Evolutionary conservation across 2,888 invertebrate species (phyloP), one percentile per base, ranked within the genome.

Genomic region (Actias luna): DNA sequence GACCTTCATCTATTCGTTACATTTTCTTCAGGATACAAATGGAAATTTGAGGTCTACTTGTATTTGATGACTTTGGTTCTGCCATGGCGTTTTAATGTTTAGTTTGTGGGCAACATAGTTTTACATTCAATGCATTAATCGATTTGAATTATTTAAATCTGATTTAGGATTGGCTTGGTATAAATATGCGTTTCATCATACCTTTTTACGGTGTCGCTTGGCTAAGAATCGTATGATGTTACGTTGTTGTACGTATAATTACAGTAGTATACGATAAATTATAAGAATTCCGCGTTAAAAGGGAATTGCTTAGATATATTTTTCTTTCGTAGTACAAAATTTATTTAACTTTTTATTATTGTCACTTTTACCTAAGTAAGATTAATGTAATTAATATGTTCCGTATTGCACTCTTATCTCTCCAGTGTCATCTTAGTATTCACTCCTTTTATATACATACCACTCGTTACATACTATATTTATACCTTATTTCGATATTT

Each of bases 1-100:
- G 76, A 74, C 76, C 83, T 81, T 80, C 72, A 76, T 78, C 78
- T 75, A 80, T 83, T 86, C 80, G 83, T 87, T 86, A 82, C 80
- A 78, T 85, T 83, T 77, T 74, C 75, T 75, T 70, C 72, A 72
- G 69, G 70, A 77, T 75, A 75, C 79, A 79, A 85, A 79, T 85
- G 78, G 75, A 78, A 78, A 78, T 74, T 74, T 73, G 77, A 77
- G 70, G 74, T 76, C 71, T 72, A 72, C 68, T 71, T 77, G 72
- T 73, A 69, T 67, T 70, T 68, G 10, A 62, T 68, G 36, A 64
- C 68, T 71, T 67, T 22, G 18, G 22, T 2, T 22, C 22, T 46
- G 42, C 5, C 22, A 46, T 4, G 1, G 42, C 14, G 22, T 10
- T 46, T 22, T 12, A 16, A 46, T 46, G 22, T 22, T 46, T 46